These are phyloP conservation scores for Stictocephala bisonia DNA, from an alignment of 2,888 invertebrate genomes.

Conservation along the genomic window DNA sequence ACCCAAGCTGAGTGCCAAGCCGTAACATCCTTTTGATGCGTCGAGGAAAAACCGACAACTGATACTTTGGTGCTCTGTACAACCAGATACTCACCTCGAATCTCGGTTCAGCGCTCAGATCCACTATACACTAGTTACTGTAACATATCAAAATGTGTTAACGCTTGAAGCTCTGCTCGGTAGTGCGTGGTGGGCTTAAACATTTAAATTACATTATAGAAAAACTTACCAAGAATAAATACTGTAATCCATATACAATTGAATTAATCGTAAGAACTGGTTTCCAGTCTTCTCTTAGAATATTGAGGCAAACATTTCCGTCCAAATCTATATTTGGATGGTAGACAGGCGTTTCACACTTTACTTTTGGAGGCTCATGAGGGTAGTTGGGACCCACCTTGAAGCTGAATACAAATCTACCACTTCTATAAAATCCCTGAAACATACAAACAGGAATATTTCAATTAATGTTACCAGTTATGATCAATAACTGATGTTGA, in stretches of 20 bases:
- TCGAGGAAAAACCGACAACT: too few relatives aligned
- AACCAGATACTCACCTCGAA: too few relatives aligned
- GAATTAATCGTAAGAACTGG: slow-evolving; percentile 98
- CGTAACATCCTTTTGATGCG: too few relatives aligned
- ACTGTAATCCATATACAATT: slow-evolving; percentile 97
- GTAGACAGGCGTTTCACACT: slow-evolving; percentile 97
- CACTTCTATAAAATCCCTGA: slow-evolving; percentile 92
- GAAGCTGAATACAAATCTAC: slow-evolving; percentile 96
- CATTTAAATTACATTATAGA: slow-evolving; percentile 26
- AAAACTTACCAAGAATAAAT: slow-evolving; percentile 86
- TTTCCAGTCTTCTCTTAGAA: slow-evolving; percentile 98
- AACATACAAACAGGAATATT: too few relatives aligned
- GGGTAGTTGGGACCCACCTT: slow-evolving; percentile 98
- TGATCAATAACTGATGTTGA: too few relatives aligned
- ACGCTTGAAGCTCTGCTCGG: too few relatives aligned
- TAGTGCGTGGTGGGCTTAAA: not conserved
- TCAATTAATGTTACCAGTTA: too few relatives aligned
- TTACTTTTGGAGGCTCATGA: slow-evolving; percentile 98
- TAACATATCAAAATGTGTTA: too few relatives aligned
- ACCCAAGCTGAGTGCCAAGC: too few relatives aligned
- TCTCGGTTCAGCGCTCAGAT: too few relatives aligned
- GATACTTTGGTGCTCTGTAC: too few relatives aligned
- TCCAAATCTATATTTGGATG: slow-evolving; percentile 99
- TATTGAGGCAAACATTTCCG: slow-evolving; percentile 97
- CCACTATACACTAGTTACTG: too few relatives aligned